These are phyloP conservation scores for Champsocephalus esox DNA, from an alignment of 2,797 vertebrate species.

Conservation along the genomic window DNA sequence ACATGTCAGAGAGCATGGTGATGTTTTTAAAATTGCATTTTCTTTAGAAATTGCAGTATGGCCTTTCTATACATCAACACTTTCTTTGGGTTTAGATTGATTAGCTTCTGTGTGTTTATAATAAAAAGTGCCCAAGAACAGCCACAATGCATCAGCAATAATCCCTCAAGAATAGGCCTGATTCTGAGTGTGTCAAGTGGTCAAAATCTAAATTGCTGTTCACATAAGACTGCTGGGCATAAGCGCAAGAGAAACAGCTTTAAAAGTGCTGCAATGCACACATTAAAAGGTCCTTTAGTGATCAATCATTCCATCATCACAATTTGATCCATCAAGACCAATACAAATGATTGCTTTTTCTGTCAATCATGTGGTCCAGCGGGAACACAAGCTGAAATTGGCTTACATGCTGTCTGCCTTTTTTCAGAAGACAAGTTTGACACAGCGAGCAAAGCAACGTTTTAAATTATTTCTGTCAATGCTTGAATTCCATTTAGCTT, in stretches of 20 bases:
- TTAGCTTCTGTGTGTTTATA: neutral
- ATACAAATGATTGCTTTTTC: slow-evolving; percentile 1
- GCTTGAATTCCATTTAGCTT: too few relatives aligned
- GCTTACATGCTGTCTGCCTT: too few relatives aligned
- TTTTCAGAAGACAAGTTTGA: neutral
- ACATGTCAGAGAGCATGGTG: too few relatives aligned
- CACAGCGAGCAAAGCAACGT: neutral
- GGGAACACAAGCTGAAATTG: neutral
- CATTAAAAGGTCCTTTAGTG: neutral
- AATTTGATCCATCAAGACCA: neutral
- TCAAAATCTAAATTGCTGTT: neutral
- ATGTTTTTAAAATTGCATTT: neutral
- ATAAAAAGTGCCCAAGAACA: neutral
- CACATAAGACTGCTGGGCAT: neutral
- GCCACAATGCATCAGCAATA: slow-evolving; percentile 13
- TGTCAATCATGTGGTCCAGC: slow-evolving; percentile 3
- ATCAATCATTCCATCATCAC: neutral
- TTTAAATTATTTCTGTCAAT: too few relatives aligned
- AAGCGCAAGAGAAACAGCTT: neutral
- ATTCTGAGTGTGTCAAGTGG: neutral
- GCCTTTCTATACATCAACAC: neutral
- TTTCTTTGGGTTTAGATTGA: slow-evolving; percentile 2
- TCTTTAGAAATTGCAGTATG: slow-evolving; percentile 12
- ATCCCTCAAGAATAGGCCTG: neutral
- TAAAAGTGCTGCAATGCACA: neutral